These are phyloP conservation scores for Peromyscus melanophrys DNA, from an alignment of 2,797 vertebrate genomes.

Conservation along the genomic window DNA sequence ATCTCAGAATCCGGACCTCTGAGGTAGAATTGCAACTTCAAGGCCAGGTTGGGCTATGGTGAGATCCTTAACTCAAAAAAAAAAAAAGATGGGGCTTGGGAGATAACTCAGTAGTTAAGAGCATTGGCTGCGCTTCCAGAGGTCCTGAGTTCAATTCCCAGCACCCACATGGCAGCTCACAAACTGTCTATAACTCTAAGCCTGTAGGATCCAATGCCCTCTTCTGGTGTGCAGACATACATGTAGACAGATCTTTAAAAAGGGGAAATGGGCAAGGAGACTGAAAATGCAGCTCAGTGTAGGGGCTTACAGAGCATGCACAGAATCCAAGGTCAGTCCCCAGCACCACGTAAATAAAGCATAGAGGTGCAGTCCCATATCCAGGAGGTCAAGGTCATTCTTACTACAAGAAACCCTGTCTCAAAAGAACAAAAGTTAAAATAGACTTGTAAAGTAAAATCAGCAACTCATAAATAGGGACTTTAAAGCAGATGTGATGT, in stretches of 20 bases:
- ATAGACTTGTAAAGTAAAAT: neutral
- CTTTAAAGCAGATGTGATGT: neutral
- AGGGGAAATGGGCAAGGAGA: neutral
- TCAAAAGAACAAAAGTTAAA: neutral
- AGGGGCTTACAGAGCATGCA: neutral
- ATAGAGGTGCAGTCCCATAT: too few species aligned
- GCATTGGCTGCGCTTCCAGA: neutral
- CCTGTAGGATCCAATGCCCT: neutral
- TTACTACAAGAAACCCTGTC: neutral
- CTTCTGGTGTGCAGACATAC: neutral
- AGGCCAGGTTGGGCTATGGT: neutral
- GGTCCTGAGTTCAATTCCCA: neutral
- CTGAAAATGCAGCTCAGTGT: neutral
- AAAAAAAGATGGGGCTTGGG: neutral
- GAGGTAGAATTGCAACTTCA: neutral
- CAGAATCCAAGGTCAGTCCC: neutral
- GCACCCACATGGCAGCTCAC: neutral
- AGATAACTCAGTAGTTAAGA: neutral
- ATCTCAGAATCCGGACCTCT: neutral
- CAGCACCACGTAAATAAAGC: neutral
- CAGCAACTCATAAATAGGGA: neutral
- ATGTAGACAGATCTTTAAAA: neutral
- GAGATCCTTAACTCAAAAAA: neutral
- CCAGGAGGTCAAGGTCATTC: neutral
- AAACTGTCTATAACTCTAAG: neutral